phyloP scores from a whole-genome alignment of 2,113 vertebrate species.

The Trematocara variabile region DNA sequence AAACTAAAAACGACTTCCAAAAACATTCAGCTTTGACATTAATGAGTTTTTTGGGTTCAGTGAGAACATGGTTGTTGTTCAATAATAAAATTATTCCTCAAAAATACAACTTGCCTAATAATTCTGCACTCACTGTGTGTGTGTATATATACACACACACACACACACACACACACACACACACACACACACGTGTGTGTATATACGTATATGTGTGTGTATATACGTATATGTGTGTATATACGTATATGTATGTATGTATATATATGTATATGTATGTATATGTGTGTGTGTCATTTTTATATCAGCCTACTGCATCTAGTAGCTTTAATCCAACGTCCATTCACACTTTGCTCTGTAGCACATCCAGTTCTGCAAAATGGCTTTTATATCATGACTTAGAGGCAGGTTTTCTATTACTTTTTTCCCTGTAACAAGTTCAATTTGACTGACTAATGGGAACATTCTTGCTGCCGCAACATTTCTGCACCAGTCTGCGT shows the following conservation, averaged over 20 bases:
- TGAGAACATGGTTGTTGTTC: no score
- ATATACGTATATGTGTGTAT: not conserved
- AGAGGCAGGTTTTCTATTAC: constrained; percentile 8
- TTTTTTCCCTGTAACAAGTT: not conserved
- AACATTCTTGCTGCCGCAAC: not conserved
- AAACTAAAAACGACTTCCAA: no score
- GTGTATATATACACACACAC: rapidly evolving
- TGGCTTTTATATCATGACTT: not conserved
- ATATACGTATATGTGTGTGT: rapidly evolving
- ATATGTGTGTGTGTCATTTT: not conserved
- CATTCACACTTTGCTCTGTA: not conserved
- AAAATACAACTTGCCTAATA: no score
- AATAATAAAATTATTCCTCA: no score
- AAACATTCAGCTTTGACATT: no score
- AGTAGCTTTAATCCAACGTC: not conserved
- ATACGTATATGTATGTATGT: rapidly evolving
- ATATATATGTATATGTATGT: no score
- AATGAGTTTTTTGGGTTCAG: no score
- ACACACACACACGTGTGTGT: no score
- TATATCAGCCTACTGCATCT: not conserved
- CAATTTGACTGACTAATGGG: constrained; percentile 19
- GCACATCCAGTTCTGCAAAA: not conserved
- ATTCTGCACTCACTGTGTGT: no score
- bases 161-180: no score
- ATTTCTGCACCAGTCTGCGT: not conserved